These are phyloP conservation scores for Chymomyza costata DNA, from an alignment of 1,140 invertebrate species.

Conservation along the genomic window DNA sequence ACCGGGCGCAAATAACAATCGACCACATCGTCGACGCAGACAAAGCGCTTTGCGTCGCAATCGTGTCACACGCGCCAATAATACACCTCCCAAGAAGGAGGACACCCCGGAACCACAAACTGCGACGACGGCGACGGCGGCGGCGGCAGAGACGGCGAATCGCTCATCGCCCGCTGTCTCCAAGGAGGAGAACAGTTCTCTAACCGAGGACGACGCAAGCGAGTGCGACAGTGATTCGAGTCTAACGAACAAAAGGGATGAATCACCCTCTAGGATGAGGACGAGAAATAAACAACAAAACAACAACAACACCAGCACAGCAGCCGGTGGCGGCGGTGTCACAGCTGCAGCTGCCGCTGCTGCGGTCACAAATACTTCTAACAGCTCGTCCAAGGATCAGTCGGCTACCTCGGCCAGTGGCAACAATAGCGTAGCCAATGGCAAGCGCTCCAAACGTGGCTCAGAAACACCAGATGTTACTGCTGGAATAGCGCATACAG, in stretches of 20 bases:
- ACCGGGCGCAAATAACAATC: conserved; percentile 96
- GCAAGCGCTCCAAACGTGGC: conserved; percentile 81
- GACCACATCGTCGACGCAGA: conserved; percentile 91
- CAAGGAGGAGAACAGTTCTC: conserved; percentile 88
- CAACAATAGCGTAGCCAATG: conserved; percentile 80
- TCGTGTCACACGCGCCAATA: conserved; percentile 84
- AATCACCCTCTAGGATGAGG: conserved; percentile 89
- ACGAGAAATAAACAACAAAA: conserved; percentile 85
- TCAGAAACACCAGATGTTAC: conserved; percentile 82
- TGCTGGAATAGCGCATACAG: conserved; percentile 20
- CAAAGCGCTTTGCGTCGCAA: conserved; percentile 93
- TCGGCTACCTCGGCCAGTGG: conserved; percentile 21
- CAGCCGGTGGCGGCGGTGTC: conserved; percentile 30
- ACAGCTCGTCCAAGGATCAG: conserved; percentile 47
- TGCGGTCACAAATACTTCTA: conserved; percentile 35
- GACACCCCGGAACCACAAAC: conserved; percentile 75
- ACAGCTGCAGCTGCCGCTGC: conserved; percentile 31
- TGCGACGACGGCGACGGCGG: conserved; percentile 71
- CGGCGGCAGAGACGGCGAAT: conserved; percentile 74
- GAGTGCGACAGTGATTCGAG: conserved; percentile 95
- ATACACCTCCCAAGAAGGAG: conserved; percentile 76
- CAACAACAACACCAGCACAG: conserved; percentile 36
- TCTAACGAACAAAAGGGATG: conserved; percentile 82
- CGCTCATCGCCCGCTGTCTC: conserved; percentile 79
- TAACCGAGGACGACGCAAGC: conserved; percentile 93